Evolutionary conservation across 2,888 invertebrate species (phyloP), one percentile per base, ranked within the genome.

Genomic region (Diarsia rubi): DNA sequence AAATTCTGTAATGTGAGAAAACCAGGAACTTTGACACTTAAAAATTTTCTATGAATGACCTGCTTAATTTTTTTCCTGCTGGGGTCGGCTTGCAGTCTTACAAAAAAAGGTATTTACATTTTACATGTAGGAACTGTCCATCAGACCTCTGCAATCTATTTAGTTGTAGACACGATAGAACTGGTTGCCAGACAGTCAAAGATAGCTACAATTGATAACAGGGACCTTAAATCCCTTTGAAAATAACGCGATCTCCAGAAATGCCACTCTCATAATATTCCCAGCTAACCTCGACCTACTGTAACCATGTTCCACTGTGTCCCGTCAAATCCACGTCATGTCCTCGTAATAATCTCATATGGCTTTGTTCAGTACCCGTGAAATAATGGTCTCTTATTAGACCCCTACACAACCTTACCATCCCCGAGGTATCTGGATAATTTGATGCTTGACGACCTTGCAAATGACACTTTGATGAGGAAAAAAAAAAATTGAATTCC

Each of bases 371-470:
- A 75, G 37, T 66, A 52, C 69, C 83, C 77, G 86, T 87, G 80
- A 85, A 86, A 83, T 85, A 87, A 85, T 79, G 75, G 83, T 37
- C 83, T 57, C 65, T 72, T 75, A 83, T 81, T 79, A 49, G 75
- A 70, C 70, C 75, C 68, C 67, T 47, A 79, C 73, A 70, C 69
- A 72, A 80, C 74, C 57, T 47, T 75, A 78, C 73, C 69, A 60
- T 86, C 59, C 84, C 82, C 37, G 75, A 77, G 86, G 84, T 77
- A 75, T 71, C 59, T 75, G 66, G 63, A 68, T 86, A 82, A 86
- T 87, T 78, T 85, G 77, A 88, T 81, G 82, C 67, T 72, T 44
- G 49, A 66, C 60, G 52, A 57, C 72, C 65, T 73, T 81, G 76
- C 60, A 78, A 81, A 81, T 74, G 86, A 74, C 81, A 80, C 69